Evolutionary conservation across 2,888 invertebrate genomes (phyloP).

Genomic region (Heliconius aoede): DNA sequence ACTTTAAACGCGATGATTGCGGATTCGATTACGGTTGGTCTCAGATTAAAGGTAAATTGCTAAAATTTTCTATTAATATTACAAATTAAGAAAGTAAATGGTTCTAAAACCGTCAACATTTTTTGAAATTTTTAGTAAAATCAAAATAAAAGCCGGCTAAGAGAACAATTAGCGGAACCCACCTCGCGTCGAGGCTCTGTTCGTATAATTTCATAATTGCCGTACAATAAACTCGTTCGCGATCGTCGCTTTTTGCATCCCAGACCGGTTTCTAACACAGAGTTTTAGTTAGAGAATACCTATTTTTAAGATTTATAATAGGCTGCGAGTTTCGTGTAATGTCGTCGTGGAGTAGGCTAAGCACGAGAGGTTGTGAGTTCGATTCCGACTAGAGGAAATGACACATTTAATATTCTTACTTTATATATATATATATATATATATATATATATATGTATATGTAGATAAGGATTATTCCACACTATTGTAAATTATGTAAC

Average conservation of each 20-base stretch:
- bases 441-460: too few relatives aligned
- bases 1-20: too few relatives aligned
- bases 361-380: not conserved
- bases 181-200: constrained; percentile 37
- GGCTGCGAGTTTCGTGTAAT: not conserved
- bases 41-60: too few relatives aligned
- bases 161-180: constrained; percentile 29
- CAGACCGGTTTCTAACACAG: constrained; percentile 60
- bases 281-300: constrained; percentile 12
- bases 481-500: not conserved
- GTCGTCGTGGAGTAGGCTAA: not conserved
- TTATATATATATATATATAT: too few relatives aligned
- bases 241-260: constrained; percentile 54
- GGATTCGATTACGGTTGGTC: too few relatives aligned
- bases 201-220: constrained; percentile 51
- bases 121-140: not conserved
- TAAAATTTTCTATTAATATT: too few relatives aligned
- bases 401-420: not conserved
- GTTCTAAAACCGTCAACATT: not conserved
- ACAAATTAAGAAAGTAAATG: not conserved
- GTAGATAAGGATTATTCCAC: not conserved
- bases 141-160: constrained; percentile 1
- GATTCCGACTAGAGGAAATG: not conserved
- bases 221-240: constrained; percentile 50
- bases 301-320: constrained; percentile 16